phyloP scores from a whole-genome alignment of 2,113 vertebrate species.

The Paradoxurus hermaphroditus region DNA sequence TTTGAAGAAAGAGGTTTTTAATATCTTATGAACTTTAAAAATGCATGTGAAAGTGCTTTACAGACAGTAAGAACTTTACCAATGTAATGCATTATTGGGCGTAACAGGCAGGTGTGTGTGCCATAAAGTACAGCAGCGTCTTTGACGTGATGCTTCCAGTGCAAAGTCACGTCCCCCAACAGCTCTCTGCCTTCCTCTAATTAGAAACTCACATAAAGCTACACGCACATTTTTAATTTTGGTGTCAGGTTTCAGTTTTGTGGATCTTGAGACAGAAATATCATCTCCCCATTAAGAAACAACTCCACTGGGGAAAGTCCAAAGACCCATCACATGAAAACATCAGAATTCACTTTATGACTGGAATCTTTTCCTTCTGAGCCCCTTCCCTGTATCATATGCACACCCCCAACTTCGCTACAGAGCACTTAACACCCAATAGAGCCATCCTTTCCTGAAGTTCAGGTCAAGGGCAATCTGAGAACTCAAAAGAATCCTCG shows the following conservation, averaged over 20 bases:
- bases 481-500: neutral
- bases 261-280: neutral
- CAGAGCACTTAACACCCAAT: neutral
- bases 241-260: conserved; percentile 27
- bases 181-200: neutral
- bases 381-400: neutral
- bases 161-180: neutral
- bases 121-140: neutral
- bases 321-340: neutral
- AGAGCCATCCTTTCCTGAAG: neutral
- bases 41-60: neutral
- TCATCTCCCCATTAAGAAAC: neutral
- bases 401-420: neutral
- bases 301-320: neutral
- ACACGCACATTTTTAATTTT: neutral
- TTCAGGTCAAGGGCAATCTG: neutral
- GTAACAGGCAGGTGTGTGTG: neutral
- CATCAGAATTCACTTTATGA: neutral
- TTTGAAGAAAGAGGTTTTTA: neutral
- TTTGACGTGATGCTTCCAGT: neutral
- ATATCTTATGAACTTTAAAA: conserved; percentile 14
- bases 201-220: neutral
- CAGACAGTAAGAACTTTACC: neutral
- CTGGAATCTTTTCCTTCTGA: neutral
- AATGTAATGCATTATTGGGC: neutral